Evolutionary conservation across 2,797 vertebrate species (phyloP), one percentile per base, ranked within the genome.

Genomic region (Leptatherina wallacei): DNA sequence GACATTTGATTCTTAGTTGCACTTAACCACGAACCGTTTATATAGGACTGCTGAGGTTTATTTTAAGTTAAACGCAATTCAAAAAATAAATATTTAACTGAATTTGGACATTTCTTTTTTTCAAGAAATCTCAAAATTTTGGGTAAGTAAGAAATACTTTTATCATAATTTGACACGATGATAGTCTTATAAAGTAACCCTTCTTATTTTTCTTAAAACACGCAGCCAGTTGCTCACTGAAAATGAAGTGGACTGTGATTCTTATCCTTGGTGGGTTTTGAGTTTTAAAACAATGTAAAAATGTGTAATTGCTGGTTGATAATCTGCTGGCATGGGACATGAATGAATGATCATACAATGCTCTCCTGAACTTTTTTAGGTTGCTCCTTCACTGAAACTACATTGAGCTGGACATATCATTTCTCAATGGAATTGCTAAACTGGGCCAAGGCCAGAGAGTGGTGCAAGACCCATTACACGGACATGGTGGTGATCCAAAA

Each of bases 401-500:
- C 73, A 27, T 55, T 72, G 12, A 69, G 88, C 10, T 95, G 93
- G 94, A 93, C 84, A 0, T 94, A 91, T 66, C 85, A 94, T 74
- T 44, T 61, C 58, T 80, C 75, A 4, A 7, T 13, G 0, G 0
- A 0, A 0, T 8, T 0, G 0, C 81, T 93, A 90, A 88, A 55
- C 65, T 95, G 94, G 94, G 40, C 11, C 1, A 0, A 61, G 8
- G 92, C 93, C 59, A 84, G 89, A 14, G 0, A 78, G 38, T 93
- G 78, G 82, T 95, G 94, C 61, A 72, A 61, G 66, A 13, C 1
- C 0, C 0, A 18, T 7, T 86, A 73, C 82, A 93, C 92, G 0
- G 93, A 94, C 69, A 83, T 95, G 86, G 91, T 94, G 77, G 87
- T 90, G 59, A 88, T 95, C 71, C 93, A 93, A 52, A 93, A 61